phyloP scores from a whole-genome alignment of 1,140 invertebrate genomes.

The Papilio polytes region DNA sequence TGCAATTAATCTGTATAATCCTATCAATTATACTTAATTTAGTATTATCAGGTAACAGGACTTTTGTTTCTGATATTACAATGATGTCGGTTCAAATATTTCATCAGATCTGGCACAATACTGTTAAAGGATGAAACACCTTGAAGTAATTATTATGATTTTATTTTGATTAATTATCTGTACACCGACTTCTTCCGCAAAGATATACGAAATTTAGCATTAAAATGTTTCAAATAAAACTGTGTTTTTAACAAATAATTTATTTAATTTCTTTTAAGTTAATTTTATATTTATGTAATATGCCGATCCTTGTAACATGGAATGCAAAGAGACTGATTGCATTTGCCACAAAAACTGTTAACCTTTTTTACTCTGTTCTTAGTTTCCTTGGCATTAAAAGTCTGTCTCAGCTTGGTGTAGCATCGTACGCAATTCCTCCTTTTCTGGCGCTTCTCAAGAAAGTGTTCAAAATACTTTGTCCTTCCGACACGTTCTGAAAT shows the following conservation, averaged over 20 bases:
- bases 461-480: not conserved
- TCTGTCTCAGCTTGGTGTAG: not conserved
- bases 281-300: not conserved
- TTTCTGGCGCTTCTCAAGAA: not conserved
- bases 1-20: not conserved
- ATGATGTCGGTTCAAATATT: no score
- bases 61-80: no score
- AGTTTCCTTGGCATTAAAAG: not conserved
- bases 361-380: not conserved
- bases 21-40: not conserved
- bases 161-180: no score
- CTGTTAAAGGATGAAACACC: no score
- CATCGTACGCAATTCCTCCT: not conserved
- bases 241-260: not conserved
- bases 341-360: not conserved
- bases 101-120: no score
- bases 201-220: no score
- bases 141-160: no score
- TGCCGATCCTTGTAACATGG: slow-evolving; percentile 10
- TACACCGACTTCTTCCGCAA: no score
- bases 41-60: no score
- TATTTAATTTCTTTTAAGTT: not conserved
- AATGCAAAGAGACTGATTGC: slow-evolving; percentile 12
- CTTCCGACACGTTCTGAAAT: not conserved
- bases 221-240: not conserved